Base-by-base conservation (phyloP, 2,888 invertebrate species). In the Flexamia atlantica region DNA sequence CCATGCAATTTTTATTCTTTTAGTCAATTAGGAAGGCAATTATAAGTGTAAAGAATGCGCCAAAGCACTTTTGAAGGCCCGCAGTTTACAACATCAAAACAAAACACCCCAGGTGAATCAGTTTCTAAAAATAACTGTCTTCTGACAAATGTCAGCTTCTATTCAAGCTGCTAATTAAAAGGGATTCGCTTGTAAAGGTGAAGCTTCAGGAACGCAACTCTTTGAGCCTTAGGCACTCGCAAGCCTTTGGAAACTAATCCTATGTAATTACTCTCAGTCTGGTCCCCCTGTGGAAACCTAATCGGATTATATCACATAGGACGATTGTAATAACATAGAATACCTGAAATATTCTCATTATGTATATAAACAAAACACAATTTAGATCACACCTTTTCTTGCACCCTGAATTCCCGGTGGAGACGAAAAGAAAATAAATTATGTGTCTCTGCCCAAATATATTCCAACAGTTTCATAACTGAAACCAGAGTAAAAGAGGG, bases 101-200 rank as follows among this genome's bases (percentile, higher is more conserved):
- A 57, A 57, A 57, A 57, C 57, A 12, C 9, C 57, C 9, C 57
- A 23, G 36, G 36, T 36, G 36, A 36, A 3, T 57, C 23, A 57
- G 57, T 57, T 23, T 57, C 23, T 57, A 57, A 57, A 57, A 23
- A 57, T n/a, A 57, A 57, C 23, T 57, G 20, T 57, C 23, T 57
- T 57, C 23, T 57, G 57, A 57, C 57, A 57, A 57, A 57, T 57
- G 57, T 57, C 57, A 57, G 57, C 57, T 57, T 57, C 3, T 57
- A 57, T 23, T 57, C 23, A 57, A 57, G 68, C 68, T 30, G 68
- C 68, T 68, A 68, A 68, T 68, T 68, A 68, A 68, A 68, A 32
- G 68, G 68, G 68, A 68, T 68, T 68, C 32, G 30, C 68, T 60
- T 32, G 32, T 17, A 30, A 68, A 30, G 68, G 68, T 30, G 68